Evolutionary conservation across 2,113 vertebrate species (phyloP).

Genomic region (Mustelus asterias): DNA sequence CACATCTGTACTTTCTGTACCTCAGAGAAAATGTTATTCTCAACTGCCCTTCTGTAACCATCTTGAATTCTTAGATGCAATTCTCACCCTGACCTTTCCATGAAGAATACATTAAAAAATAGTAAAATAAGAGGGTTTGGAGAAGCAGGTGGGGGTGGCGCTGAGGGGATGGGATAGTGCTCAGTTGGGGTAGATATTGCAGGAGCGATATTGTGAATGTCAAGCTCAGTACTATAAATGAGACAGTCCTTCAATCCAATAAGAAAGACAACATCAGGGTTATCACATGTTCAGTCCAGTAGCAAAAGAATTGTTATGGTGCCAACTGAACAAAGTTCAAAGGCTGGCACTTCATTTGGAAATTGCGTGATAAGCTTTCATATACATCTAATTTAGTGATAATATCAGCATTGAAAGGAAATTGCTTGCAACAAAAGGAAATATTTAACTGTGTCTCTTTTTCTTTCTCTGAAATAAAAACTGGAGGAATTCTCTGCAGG

Average conservation of each 20-base stretch:
- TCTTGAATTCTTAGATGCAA: not conserved
- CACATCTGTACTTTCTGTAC: not conserved
- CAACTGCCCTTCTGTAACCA: not conserved
- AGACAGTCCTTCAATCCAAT: too few species aligned
- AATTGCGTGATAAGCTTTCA: conserved; percentile 34
- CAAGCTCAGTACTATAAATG: not conserved
- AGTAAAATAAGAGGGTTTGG: not conserved
- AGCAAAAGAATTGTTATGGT: not conserved
- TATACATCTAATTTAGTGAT: conserved; percentile 35
- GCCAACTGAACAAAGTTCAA: conserved; percentile 24
- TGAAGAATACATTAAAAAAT: not conserved
- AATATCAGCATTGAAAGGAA: conserved; percentile 42
- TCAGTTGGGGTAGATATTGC: not conserved
- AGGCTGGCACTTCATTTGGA: conserved; percentile 16
- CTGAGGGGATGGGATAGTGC: not conserved
- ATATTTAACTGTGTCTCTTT: conserved; percentile 42
- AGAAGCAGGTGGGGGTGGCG: not conserved
- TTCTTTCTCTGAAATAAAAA: conserved; percentile 45
- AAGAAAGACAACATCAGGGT: not conserved
- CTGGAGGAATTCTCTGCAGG: conserved; percentile 47
- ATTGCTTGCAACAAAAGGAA: conserved; percentile 48
- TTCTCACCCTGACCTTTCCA: not conserved
- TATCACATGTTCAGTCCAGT: not conserved
- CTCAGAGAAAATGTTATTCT: not conserved
- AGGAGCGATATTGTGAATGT: not conserved